These are phyloP conservation scores for Trididemnum nubilum DNA, from an alignment of 23 tunicate genomes.

Conservation along the genomic window DNA sequence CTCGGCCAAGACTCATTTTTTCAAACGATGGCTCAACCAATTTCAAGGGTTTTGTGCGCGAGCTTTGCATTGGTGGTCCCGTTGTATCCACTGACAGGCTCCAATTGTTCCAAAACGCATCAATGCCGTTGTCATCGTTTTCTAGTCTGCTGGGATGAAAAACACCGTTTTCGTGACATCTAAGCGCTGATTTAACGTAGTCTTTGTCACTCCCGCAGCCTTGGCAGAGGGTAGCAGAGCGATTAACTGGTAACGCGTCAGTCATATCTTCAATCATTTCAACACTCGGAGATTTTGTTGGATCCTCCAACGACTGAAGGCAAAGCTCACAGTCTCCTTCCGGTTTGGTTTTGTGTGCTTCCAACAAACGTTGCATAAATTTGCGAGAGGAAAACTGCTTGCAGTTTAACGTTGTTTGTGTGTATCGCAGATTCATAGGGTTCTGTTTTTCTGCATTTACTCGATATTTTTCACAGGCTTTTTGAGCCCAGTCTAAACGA, in stretches of 20 bases:
- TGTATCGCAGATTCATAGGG: constrained; percentile 9
- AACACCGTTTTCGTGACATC: background rate
- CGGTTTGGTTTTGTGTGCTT: background rate
- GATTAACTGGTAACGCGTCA: background rate
- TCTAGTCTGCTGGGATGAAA: background rate
- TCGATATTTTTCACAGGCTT: background rate
- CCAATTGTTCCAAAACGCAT: background rate
- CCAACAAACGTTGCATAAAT: background rate
- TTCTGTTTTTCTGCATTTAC: background rate
- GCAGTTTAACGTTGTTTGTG: background rate
- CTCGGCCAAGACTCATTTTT: constrained; percentile 20
- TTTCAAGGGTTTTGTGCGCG: background rate
- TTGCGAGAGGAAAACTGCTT: background rate
- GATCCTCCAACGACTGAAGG: background rate
- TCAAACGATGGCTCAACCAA: background rate
- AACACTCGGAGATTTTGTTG: background rate
- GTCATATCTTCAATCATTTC: background rate
- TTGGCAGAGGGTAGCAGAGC: background rate
- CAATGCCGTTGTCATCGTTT: background rate
- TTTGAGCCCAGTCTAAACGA: constrained; percentile 16
- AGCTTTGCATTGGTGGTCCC: background rate
- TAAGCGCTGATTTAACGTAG: background rate
- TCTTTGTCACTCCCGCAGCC: background rate
- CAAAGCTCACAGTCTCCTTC: background rate
- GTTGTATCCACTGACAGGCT: background rate